Base-by-base conservation (phyloP, 2,888 invertebrate species). In the Erynnis tages region DNA sequence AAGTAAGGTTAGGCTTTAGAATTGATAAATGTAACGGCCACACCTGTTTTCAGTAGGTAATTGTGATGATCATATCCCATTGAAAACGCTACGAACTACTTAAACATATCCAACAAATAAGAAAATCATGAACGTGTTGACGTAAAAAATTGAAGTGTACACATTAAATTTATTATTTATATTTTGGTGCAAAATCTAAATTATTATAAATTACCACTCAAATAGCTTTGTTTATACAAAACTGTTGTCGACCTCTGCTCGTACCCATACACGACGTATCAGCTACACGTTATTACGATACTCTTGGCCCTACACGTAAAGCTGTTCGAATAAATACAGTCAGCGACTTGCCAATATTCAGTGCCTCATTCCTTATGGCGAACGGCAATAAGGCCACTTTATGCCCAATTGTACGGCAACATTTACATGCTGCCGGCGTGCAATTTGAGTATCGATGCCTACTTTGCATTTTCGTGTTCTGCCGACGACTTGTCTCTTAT, bases 361-460 rank as follows among this genome's bases (percentile, higher is more conserved):
- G 11, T 40, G 2, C 19, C 13, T 32, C 17, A 32, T 23, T 45
- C 23, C 23, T 34, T 32, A 45, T 14, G 7, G 21, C 16, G 23
- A 4, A 19, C n/a, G 2, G 10, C 13, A 45, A 19, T 45, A 34
- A 32, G 32, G 32, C 21, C 21, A 21, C 32, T 21, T 44, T 44
- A 19, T 44, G 1, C n/a, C 21, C 21, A 13, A 32, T 13, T 32
- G 32, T 45, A 23, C 10, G 23, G 30, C 23, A 32, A 17, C 45
- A 35, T 46, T 46, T 46, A 25, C 16, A 46, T 35, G 45, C 45
- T 23, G 7, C 8, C 16, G 16, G 35, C 45, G 45, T 46, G 25
- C 45, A 35, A 35, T 46, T 46, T 35, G 45, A 46, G 25, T 17
- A 35, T 34, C 35, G 23, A 35, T 25, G 34, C 25, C 34, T 46